These are phyloP conservation scores for Setophaga kirtlandii DNA, from an alignment of 2,113 vertebrate genomes.

Conservation along the genomic window DNA sequence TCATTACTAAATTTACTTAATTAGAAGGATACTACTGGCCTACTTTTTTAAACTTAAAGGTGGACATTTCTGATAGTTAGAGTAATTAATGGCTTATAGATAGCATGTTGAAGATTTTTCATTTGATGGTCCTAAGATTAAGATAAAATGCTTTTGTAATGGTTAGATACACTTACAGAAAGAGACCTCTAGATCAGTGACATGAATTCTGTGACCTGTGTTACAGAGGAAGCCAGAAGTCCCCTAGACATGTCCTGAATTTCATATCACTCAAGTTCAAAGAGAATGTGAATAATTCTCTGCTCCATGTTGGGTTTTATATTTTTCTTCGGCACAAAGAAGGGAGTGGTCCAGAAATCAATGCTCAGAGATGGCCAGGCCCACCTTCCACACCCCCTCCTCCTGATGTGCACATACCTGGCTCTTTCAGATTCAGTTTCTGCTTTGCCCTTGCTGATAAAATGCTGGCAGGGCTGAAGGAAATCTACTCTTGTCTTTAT, in stretches of 20 bases:
- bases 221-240: background rate
- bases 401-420: background rate
- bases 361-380: background rate
- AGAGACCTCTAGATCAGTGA: background rate
- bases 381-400: background rate
- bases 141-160: background rate
- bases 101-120: background rate
- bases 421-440: background rate
- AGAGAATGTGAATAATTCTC: background rate
- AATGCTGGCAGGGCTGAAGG: background rate
- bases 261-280: background rate
- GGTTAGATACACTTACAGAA: background rate
- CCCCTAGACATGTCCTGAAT: background rate
- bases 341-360: conserved; percentile 11
- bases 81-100: background rate
- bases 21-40: background rate
- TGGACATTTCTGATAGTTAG: background rate
- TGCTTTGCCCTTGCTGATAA: background rate
- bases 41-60: background rate
- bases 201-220: background rate
- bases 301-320: background rate
- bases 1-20: background rate
- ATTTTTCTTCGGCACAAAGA: background rate
- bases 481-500: background rate
- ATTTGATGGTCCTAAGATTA: background rate